Conservation (phyloP, 2,113 vertebrate species). For the Pao palembangensis region DNA sequence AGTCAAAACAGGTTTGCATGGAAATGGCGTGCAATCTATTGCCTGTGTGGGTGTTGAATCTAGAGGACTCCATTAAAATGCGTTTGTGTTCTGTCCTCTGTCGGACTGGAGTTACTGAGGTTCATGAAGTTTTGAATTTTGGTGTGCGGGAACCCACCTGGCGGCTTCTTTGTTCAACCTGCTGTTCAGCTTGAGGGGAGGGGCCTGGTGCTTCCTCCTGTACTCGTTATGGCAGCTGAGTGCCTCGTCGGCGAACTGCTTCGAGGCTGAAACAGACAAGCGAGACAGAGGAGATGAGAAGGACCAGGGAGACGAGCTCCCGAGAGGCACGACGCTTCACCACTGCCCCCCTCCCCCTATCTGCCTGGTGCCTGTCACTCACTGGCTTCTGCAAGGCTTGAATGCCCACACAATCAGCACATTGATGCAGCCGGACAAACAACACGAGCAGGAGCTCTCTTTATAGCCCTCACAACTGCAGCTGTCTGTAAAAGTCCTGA, state of each 20-base stretch:
- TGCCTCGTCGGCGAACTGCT: slow-evolving; percentile 86
- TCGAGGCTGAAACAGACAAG: slow-evolving; percentile 80
- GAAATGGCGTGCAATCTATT: too few relatives aligned
- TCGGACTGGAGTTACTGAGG: too few relatives aligned
- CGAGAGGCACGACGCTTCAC: slow-evolving; percentile 5
- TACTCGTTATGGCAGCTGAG: slow-evolving; percentile 89
- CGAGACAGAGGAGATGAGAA: slow-evolving; percentile 9
- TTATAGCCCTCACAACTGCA: neutral
- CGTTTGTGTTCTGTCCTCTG: too few relatives aligned
- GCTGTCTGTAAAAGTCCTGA: too few relatives aligned
- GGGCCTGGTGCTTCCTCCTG: slow-evolving; percentile 85
- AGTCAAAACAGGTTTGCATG: too few relatives aligned
- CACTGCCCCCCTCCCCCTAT: slow-evolving; percentile 1
- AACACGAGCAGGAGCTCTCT: slow-evolving; percentile 17
- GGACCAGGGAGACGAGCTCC: slow-evolving; percentile 12
- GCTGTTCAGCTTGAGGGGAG: slow-evolving; percentile 85
- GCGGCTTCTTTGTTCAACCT: slow-evolving; percentile 86
- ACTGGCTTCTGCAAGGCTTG: slow-evolving; percentile 45
- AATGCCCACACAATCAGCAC: slow-evolving; percentile 57
- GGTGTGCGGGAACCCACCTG: slow-evolving; percentile 77
- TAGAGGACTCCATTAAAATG: too few relatives aligned
- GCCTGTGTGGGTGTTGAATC: too few relatives aligned
- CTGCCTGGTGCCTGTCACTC: slow-evolving; percentile 58
- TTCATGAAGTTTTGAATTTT: neutral
- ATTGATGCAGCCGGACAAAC: slow-evolving; percentile 49